Conservation (phyloP, 2,888 invertebrate species). For the Hypena proboscidalis region DNA sequence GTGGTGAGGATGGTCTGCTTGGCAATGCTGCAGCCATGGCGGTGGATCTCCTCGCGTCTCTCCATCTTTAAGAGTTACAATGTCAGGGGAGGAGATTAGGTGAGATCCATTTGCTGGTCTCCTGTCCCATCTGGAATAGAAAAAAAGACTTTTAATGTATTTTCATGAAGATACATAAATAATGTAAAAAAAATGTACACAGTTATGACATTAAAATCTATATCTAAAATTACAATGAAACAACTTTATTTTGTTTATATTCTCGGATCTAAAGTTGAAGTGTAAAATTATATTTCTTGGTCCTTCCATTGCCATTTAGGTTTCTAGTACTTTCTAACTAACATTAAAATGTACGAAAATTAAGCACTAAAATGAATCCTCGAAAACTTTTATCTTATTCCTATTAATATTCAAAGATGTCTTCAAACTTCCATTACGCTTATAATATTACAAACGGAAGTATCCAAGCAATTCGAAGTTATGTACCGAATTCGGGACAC, state of each 20-base stretch:
- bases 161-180: too few relatives aligned
- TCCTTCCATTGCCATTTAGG: too few relatives aligned
- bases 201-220: too few relatives aligned
- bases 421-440: constrained; percentile 3
- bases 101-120: constrained; percentile 42
- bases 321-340: too few relatives aligned
- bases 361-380: neutral
- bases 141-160: neutral
- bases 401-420: constrained; percentile 20
- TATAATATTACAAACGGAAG: constrained; percentile 18
- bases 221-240: too few relatives aligned
- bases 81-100: constrained; percentile 17
- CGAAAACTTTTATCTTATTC: constrained; percentile 10
- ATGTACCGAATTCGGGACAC: constrained; percentile 27
- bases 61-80: constrained; percentile 59
- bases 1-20: constrained; percentile 80
- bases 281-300: too few relatives aligned
- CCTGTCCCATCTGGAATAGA: constrained; percentile 27
- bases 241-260: too few relatives aligned
- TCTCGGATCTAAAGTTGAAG: too few relatives aligned
- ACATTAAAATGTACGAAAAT: too few relatives aligned
- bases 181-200: too few relatives aligned
- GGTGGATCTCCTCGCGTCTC: constrained; percentile 73
- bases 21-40: constrained; percentile 78
- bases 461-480: constrained; percentile 24